Percentiles rank a stretch among this genome's conserved stretches.
phyloP scores from a whole-genome alignment of 1,140 invertebrate genomes.

The Choristoneura fumiferana region DNA sequence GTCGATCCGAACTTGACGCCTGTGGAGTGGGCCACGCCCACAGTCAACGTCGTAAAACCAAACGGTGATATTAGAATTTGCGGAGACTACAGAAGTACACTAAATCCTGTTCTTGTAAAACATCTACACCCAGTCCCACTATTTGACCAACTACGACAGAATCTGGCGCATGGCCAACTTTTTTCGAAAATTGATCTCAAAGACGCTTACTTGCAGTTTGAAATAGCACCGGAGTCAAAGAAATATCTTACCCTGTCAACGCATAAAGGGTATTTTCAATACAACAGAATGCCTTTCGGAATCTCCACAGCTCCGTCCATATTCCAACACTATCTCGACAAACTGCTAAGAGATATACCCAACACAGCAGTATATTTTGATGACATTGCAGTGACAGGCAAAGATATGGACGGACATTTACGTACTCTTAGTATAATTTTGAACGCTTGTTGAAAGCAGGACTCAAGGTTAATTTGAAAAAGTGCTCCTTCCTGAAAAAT shows the following conservation, averaged over 20 bases:
- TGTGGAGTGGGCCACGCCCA: conserved; percentile 19
- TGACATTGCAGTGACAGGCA: no score
- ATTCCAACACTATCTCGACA: background rate
- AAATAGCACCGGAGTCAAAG: conserved; percentile 19
- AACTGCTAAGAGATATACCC: background rate
- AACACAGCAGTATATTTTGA: no score
- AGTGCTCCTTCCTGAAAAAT: no score
- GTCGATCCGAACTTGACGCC: background rate
- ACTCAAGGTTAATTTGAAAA: no score
- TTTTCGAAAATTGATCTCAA: conserved; percentile 24
- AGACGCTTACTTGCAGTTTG: conserved; percentile 21
- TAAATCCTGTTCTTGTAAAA: conserved; percentile 20
- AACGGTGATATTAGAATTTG: conserved; percentile 10
- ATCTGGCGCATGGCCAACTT: conserved; percentile 5
- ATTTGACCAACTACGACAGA: conserved; percentile 23
- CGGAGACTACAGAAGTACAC: conserved; percentile 18
- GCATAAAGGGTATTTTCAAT: background rate
- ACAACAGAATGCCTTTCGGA: conserved; percentile 9
- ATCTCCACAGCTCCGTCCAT: background rate
- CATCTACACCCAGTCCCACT: conserved; percentile 20
- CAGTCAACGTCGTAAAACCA: conserved; percentile 20
- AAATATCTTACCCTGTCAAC: background rate
- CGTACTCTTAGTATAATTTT: no score
- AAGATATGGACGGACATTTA: no score
- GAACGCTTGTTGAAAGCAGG: no score